Base-by-base conservation (phyloP, 1,140 invertebrate genomes). In the Drosophila leontia region DNA sequence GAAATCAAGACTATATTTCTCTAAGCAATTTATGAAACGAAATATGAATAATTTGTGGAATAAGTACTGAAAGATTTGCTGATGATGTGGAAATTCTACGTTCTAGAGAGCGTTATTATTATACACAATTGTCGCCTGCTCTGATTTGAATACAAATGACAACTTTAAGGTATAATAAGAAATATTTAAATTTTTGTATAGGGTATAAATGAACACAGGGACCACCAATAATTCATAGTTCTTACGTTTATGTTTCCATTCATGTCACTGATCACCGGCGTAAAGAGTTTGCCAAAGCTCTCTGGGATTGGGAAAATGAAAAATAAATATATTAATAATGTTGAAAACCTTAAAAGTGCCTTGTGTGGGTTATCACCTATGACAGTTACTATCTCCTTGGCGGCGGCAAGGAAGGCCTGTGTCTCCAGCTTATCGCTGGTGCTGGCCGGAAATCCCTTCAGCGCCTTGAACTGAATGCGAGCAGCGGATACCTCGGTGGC, bases 191-290 rank as follows among this genome's bases (percentile, higher is more conserved):
- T 11, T 29, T 6, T 17, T 6, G 32, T 50, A 32, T 17, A 12
- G 4, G 23, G 23, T 23, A 29, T 29, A 29, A 29, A 29, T 53
- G 32, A 4, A 6, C 15, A 48, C 45, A 17, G 9, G 9, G 15
- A 26, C 17, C 34, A 17, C n/a, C n/a, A n/a, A n/a, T 32, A 51
- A 6, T 51, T 51, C 26, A 17, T 34, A n/a, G 13, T 37, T 65
- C 80, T 83, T 94, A 96, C 96, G 83, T 95, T 94, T 80, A 96
- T 95, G 92, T 96, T 97, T 80, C 94, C 95, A 92, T 95, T 94
- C 94, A 97, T 96, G 81, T 97, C 96, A 93, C 94, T 94, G 84
- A 95, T 95, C 23, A 97, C 94, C 13, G 96, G 95, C 44, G 94
- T 93, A 91, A 96, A 96, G 5, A 95, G 92, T 93, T 95, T 96